Percentiles rank a stretch among this genome's conserved stretches.
phyloP scores from a whole-genome alignment of 23 tunicate genomes.

The Trididemnum clinides region DNA sequence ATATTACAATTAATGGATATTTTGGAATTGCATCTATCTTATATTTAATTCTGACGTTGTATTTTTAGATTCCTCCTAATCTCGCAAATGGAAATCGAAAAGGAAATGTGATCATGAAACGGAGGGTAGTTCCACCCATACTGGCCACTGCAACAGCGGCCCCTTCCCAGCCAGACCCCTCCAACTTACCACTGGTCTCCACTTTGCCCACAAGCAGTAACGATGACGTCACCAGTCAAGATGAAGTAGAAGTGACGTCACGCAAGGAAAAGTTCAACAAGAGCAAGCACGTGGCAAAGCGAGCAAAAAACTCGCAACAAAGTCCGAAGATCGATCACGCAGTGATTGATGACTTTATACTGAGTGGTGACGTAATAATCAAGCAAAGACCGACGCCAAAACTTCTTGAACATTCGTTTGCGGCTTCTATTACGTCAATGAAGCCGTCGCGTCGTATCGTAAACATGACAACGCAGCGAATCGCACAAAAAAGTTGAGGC shows the following conservation, averaged over 20 bases:
- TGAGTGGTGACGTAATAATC: slow-evolving; percentile 64
- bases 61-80: slow-evolving; percentile 39
- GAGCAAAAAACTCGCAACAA: neutral
- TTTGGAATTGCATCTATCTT: too few relatives aligned
- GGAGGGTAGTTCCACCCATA: slow-evolving; percentile 83
- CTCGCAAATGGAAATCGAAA: slow-evolving; percentile 7
- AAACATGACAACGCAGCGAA: slow-evolving; percentile 29
- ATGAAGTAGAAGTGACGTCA: slow-evolving; percentile 18
- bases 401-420: slow-evolving; percentile 56
- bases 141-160: slow-evolving; percentile 15
- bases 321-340: neutral
- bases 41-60: too few relatives aligned
- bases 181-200: slow-evolving; percentile 14
- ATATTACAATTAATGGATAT: too few relatives aligned
- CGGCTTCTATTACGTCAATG: slow-evolving; percentile 80
- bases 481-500: neutral
- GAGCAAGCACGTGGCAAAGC: neutral
- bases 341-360: slow-evolving; percentile 12
- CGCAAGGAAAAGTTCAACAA: neutral
- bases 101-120: slow-evolving; percentile 53
- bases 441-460: slow-evolving; percentile 74
- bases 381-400: slow-evolving; percentile 49
- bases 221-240: slow-evolving; percentile 15
- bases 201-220: neutral
- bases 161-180: neutral